Evolutionary conservation across 2,113 vertebrate genomes (phyloP).

Genomic region (Macrotus californicus): DNA sequence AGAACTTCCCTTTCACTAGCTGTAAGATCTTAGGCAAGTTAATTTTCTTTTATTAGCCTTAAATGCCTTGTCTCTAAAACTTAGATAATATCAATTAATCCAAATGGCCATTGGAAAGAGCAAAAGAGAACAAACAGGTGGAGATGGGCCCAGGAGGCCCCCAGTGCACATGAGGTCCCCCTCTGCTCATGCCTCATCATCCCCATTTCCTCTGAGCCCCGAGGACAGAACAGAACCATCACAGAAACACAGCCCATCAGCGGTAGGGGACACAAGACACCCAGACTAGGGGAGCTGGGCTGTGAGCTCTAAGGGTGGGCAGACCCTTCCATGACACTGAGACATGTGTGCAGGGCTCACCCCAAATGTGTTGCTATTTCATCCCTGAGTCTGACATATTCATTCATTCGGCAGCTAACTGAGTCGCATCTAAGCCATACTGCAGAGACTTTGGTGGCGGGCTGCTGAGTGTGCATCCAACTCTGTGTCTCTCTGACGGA

Average conservation of each 20-base stretch:
- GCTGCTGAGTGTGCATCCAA: not conserved
- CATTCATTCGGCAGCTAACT: not conserved
- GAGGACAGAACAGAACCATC: not conserved
- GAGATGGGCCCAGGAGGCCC: not conserved
- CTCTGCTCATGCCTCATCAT: not conserved
- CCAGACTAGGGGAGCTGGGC: not conserved
- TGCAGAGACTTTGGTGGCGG: not conserved
- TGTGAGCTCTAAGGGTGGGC: not conserved
- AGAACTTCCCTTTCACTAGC: not conserved
- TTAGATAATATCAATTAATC: not conserved
- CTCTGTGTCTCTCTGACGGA: not conserved
- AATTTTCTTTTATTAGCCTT: not conserved
- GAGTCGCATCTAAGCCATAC: not conserved
- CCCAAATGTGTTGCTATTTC: not conserved
- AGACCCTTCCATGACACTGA: not conserved
- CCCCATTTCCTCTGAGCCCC: not conserved
- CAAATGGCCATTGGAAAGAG: not conserved
- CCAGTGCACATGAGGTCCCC: accelerated
- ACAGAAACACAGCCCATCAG: not conserved
- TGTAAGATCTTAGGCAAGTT: not conserved
- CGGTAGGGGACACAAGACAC: not conserved
- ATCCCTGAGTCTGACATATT: not conserved
- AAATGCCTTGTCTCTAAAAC: not conserved
- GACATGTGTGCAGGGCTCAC: not conserved
- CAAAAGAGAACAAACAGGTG: not conserved